Percentiles rank a stretch among this genome's conserved stretches.
These are phyloP conservation scores for Malacoraja senta DNA, from an alignment of 2,797 vertebrate genomes.

Conservation along the genomic window DNA sequence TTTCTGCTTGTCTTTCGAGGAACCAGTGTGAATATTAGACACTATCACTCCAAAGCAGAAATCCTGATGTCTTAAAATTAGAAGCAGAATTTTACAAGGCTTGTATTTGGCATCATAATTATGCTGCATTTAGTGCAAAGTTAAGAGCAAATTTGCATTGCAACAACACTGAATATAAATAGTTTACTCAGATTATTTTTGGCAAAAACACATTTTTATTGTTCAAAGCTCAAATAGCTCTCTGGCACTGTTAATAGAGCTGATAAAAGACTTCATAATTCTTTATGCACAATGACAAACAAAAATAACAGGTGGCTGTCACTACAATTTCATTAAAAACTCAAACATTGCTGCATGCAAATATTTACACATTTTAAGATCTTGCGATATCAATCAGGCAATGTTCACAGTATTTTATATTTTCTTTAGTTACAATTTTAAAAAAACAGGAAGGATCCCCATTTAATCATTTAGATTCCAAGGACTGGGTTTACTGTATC, in stretches of 20 bases:
- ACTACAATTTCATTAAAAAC: neutral
- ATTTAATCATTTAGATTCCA: slow-evolving; percentile 3
- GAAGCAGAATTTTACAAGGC: neutral
- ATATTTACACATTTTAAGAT: neutral
- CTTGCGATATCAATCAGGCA: neutral
- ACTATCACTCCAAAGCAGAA: neutral
- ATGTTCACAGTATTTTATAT: neutral
- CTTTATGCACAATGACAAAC: neutral
- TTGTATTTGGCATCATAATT: neutral
- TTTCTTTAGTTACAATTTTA: neutral
- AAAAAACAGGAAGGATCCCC: neutral
- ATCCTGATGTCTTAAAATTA: neutral
- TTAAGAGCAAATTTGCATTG: neutral
- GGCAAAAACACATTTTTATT: neutral
- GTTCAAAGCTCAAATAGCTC: neutral
- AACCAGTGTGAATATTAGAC: neutral
- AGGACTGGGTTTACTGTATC: neutral
- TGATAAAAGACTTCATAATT: neutral
- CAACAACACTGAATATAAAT: neutral
- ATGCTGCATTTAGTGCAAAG: neutral
- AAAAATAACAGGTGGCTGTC: neutral
- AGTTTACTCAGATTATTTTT: neutral
- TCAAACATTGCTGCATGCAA: neutral
- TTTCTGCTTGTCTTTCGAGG: neutral
- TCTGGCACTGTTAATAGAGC: neutral